Evolutionary conservation across 1,140 invertebrate species (phyloP), one percentile per base, ranked within the genome.

Genomic region (Gonioctena quinquepunctata): DNA sequence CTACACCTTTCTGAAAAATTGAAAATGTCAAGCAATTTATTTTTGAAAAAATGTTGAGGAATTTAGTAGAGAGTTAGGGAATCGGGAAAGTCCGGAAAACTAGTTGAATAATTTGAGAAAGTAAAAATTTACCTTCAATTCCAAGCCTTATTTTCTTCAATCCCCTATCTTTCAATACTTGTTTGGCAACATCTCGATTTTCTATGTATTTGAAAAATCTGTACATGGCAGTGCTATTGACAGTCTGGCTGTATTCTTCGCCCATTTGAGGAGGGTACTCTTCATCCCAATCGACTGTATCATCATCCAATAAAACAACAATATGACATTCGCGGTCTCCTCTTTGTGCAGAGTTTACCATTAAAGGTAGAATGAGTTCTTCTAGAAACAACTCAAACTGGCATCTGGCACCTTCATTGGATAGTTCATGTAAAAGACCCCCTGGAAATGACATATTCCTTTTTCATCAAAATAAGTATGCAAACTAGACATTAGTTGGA

Each of bases 201-300:
- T 99, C 98, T 72, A 99, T 98, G 83, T 99, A 99, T 82, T 99
- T 99, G 86, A 99, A 99, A 86, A 99, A 99, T 73, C 97, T 89
- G 83, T 98, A 97, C 89, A 98, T 92, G 11, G 94, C 91, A 61
- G 94, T 96, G 80, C 93, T 95, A 79, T 94, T 92, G 7, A 96
- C 91, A 77, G 94, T 99, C 86, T 98, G 96, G 56, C 94, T 95
- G 84, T 98, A 96, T 86, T 99, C 97, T 83, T 99, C 97, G 22
- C 97, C 97, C 94, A 98, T 98, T 86, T 97, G 96, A 0, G 98
- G 98, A 0, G 98, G 97, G 84, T 97, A 99, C 80, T 99, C 95
- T 79, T 97, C 94, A 83, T 99, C 97, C 98, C 98, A 99, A 78
- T 99, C 98, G 16, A 99, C 96, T 11, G 94, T 89, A 86, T 98